Evolutionary conservation across 2,113 vertebrate species (phyloP).

Genomic region (Nesogale talazaci): DNA sequence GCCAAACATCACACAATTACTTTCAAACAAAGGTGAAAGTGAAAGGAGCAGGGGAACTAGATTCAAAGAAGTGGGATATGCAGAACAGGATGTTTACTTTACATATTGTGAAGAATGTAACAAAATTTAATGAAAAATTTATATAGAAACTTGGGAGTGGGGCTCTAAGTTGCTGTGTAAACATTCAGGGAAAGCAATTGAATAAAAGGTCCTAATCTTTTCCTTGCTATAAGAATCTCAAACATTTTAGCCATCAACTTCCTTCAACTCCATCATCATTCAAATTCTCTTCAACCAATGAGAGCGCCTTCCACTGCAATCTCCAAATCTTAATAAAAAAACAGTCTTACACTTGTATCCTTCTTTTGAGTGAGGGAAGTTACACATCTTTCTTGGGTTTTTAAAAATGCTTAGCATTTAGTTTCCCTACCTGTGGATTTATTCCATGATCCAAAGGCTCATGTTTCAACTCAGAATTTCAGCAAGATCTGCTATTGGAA

Average conservation of each 20-base stretch:
- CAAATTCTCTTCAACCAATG: neutral
- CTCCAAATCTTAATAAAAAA: neutral
- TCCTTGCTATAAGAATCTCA: neutral
- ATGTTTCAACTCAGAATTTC: neutral
- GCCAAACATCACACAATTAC: neutral
- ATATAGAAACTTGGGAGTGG: neutral
- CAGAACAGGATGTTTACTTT: neutral
- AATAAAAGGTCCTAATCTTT: neutral
- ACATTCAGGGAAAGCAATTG: neutral
- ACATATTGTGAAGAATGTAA: neutral
- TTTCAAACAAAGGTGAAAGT: neutral
- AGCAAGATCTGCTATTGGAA: neutral
- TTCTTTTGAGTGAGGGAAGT: neutral
- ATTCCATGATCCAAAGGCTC: neutral
- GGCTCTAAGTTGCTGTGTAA: neutral
- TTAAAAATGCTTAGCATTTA: neutral
- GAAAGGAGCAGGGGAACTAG: neutral
- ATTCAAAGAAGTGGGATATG: neutral
- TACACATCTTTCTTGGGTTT: neutral
- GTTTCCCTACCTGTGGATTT: neutral
- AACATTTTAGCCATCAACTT: neutral
- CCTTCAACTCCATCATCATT: rapidly evolving
- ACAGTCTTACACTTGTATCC: rapidly evolving
- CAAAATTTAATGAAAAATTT: neutral
- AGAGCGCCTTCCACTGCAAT: neutral